Percentiles rank a stretch among this genome's conserved stretches.
Conservation (phyloP, 1,140 invertebrate genomes). For the Drosophila carrolli region DNA sequence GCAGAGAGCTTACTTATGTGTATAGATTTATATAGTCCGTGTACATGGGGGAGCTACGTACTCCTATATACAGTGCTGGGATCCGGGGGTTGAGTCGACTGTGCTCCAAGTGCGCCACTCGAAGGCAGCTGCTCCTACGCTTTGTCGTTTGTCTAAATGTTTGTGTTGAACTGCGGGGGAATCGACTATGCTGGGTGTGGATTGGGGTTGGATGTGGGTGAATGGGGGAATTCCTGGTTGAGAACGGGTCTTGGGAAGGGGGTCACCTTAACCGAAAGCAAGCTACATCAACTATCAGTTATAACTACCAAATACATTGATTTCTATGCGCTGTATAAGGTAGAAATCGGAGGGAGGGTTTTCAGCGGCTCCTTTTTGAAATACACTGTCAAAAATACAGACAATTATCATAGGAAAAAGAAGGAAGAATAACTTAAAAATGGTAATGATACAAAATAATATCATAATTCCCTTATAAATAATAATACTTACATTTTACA, state of each 20-base stretch:
- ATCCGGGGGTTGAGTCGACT: constrained; percentile 30
- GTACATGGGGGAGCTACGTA: constrained; percentile 22
- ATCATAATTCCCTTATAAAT: too few species aligned
- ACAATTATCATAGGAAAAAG: too few species aligned
- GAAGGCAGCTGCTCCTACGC: constrained; percentile 66
- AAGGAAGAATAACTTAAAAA: too few species aligned
- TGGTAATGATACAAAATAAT: too few species aligned
- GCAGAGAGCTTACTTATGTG: constrained; percentile 9
- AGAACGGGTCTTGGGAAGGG: neutral
- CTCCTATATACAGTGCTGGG: neutral
- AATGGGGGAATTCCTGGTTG: constrained; percentile 2
- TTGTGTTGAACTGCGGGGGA: constrained; percentile 62
- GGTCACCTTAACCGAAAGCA: constrained; percentile 15
- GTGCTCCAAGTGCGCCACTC: constrained; percentile 64
- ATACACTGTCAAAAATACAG: neutral
- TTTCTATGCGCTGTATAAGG: constrained; percentile 44
- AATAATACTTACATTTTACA: too few species aligned
- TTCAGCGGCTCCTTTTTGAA: neutral
- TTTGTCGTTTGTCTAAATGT: constrained; percentile 72
- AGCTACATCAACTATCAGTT: constrained; percentile 66
- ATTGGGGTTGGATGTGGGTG: constrained; percentile 22
- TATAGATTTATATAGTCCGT: constrained; percentile 15
- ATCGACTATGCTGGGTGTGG: constrained; percentile 10
- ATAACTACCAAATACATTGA: constrained; percentile 66
- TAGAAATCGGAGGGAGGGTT: neutral